A percentile compares a stretch with the other conserved stretches of the same genome.
phyloP scores from a whole-genome alignment of 2,888 invertebrate species.

The Epinotia ramella region DNA sequence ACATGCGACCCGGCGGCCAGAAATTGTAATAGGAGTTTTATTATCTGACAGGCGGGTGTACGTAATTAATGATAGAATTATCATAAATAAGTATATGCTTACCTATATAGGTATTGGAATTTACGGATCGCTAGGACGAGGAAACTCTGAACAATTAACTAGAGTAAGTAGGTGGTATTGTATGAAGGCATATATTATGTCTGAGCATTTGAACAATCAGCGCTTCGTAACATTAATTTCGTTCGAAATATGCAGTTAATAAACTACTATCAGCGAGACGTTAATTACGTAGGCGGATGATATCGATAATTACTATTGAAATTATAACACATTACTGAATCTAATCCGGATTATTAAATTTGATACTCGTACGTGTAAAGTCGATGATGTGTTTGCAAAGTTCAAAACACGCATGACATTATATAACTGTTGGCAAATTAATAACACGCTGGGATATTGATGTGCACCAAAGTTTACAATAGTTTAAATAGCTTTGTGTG shows the following conservation, averaged over 20 bases:
- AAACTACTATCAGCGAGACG: not conserved
- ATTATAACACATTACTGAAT: not conserved
- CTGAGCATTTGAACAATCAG: not conserved
- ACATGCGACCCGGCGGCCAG: slow-evolving; percentile 60
- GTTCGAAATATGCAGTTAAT: not conserved
- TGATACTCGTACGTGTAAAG: not conserved
- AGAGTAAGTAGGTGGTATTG: not conserved
- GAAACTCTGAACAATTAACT: not conserved
- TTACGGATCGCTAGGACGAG: not conserved
- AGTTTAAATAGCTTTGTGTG: slow-evolving; percentile 49
- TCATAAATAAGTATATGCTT: not conserved
- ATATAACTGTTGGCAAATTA: slow-evolving; percentile 39
- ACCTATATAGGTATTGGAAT: not conserved
- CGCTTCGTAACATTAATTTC: not conserved
- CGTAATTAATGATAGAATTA: not conserved
- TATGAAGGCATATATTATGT: not conserved
- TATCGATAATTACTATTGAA: not conserved
- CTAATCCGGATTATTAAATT: not conserved
- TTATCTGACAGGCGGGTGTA: slow-evolving; percentile 63
- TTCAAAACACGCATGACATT: slow-evolving; percentile 29
- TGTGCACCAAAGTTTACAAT: slow-evolving; percentile 45
- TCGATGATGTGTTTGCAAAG: slow-evolving; percentile 10
- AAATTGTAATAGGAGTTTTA: slow-evolving; percentile 68
- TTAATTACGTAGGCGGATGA: not conserved
- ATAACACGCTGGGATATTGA: slow-evolving; percentile 42